A percentile compares a stretch with the other conserved stretches of the same genome.
phyloP scores from a whole-genome alignment of 2,888 invertebrate genomes.

The Drosophila macrospina region DNA sequence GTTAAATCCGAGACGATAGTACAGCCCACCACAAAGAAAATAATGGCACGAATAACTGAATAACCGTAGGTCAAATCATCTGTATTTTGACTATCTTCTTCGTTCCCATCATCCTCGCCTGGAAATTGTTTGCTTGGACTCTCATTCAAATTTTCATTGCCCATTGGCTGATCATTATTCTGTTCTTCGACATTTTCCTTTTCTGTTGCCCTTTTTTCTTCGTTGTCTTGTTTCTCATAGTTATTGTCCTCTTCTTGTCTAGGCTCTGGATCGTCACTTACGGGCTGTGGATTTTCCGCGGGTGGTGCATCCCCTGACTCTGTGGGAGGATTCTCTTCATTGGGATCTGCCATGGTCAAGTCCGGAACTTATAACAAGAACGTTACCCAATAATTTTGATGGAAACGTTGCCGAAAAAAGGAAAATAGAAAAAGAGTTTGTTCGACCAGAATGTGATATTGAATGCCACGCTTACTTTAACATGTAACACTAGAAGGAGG shows the following conservation, averaged over 20 bases:
- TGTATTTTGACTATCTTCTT: not conserved
- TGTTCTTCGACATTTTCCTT: not conserved
- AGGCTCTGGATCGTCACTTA: not conserved
- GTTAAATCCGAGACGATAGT: constrained; percentile 23
- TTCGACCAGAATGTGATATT: not conserved
- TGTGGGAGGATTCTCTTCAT: not conserved
- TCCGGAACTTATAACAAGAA: not conserved
- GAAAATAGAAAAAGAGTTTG: not conserved
- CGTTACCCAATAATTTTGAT: not conserved
- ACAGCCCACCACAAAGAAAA: constrained; percentile 39
- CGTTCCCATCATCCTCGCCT: not conserved
- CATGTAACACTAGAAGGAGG: not conserved
- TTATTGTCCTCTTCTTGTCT: not conserved
- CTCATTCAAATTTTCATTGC: not conserved
- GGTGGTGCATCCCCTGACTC: not conserved
- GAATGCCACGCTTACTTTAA: constrained; percentile 33
- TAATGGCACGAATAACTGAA: constrained; percentile 21
- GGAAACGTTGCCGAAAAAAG: constrained; percentile 5
- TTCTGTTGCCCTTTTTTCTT: not conserved
- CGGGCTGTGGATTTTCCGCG: not conserved
- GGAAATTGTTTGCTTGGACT: not conserved
- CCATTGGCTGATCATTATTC: not conserved
- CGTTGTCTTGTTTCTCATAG: not conserved
- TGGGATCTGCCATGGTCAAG: constrained; percentile 25
- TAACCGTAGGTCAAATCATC: constrained; percentile 1